Evolutionary conservation across 2,797 vertebrate species (phyloP).

Genomic region (Fringilla coelebs): DNA sequence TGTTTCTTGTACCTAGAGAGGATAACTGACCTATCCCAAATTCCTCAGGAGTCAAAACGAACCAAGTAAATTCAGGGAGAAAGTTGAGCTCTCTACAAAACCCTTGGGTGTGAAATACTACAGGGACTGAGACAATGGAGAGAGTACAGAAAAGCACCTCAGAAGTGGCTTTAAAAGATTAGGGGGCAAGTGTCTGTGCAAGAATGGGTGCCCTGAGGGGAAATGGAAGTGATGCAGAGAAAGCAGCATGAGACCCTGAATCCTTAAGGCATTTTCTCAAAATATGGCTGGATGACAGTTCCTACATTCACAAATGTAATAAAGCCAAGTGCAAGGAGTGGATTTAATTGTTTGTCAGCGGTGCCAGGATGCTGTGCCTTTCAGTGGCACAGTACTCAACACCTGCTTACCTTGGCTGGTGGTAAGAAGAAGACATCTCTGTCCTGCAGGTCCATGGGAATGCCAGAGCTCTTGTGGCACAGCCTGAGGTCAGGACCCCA

Average conservation of each 20-base stretch:
- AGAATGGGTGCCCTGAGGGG: background rate
- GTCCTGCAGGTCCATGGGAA: fast-evolving
- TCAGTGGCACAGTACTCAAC: background rate
- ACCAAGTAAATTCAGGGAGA: background rate
- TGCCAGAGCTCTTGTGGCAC: background rate
- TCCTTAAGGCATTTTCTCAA: background rate
- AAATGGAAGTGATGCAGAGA: background rate
- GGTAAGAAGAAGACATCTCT: background rate
- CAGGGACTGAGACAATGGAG: fast-evolving
- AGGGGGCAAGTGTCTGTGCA: background rate
- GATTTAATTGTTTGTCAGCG: background rate
- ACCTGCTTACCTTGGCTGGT: background rate
- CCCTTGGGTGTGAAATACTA: background rate
- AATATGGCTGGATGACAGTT: background rate
- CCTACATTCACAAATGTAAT: background rate
- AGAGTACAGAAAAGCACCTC: background rate
- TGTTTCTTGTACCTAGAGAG: background rate
- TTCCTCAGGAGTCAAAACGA: background rate
- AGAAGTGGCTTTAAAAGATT: background rate
- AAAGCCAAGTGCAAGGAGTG: background rate
- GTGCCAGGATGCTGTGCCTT: background rate
- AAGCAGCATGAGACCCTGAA: background rate
- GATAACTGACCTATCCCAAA: background rate
- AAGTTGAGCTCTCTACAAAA: background rate
- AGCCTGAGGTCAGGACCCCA: background rate